Evolutionary conservation across 1,140 invertebrate species (phyloP).

Genomic region (Myzus persicae): DNA sequence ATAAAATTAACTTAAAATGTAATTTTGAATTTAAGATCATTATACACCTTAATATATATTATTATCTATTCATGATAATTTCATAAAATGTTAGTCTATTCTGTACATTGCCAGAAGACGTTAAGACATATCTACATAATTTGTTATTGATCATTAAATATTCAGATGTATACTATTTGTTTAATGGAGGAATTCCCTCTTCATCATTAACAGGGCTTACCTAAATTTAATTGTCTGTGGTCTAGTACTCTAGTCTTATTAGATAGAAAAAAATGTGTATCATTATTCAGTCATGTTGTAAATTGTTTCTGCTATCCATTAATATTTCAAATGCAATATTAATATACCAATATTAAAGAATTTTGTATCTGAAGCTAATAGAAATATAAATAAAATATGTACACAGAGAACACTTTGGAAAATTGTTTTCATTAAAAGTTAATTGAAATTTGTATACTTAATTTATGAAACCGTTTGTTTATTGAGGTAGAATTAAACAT

Average conservation of each 20-base stretch:
- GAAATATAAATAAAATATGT: background rate
- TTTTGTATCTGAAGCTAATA: background rate
- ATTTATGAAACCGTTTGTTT: slow-evolving; percentile 1
- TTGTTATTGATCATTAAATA: background rate
- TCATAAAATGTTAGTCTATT: background rate
- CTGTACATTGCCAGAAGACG: background rate
- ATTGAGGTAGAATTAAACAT: background rate
- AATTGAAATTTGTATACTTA: background rate
- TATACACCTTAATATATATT: too few relatives aligned
- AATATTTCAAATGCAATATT: background rate
- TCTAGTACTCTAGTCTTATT: background rate
- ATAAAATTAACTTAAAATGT: background rate
- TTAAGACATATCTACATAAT: background rate
- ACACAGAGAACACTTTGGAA: background rate
- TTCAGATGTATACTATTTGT: background rate
- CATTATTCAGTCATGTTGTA: background rate
- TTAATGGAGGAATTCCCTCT: background rate
- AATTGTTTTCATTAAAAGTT: slow-evolving; percentile 2
- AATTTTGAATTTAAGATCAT: too few relatives aligned
- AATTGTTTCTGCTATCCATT: background rate
- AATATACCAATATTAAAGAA: background rate
- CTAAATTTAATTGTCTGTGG: background rate
- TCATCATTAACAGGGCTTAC: background rate
- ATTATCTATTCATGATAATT: background rate
- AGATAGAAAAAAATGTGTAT: background rate